A percentile compares a stretch with the other conserved stretches of the same genome.
Conservation (phyloP, 2,888 invertebrate species). For the Drosophila kambysellisi region DNA sequence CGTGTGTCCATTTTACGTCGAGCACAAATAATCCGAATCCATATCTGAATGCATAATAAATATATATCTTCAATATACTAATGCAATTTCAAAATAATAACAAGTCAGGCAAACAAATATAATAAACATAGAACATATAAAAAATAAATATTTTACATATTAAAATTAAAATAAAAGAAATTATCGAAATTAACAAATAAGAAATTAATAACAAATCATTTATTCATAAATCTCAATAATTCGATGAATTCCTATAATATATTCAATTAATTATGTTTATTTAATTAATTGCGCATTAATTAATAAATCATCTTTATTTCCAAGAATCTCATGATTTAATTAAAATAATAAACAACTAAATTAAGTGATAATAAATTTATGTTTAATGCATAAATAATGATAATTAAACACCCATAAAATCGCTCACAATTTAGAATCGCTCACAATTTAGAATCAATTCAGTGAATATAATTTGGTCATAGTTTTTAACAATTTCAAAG, state of each 20-base stretch:
- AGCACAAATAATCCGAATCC: slow-evolving; percentile 1
- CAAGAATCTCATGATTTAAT: neutral
- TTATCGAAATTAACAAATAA: neutral
- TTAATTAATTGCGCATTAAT: neutral
- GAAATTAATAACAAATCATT: neutral
- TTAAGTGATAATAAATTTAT: too few species aligned
- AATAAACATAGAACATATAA: neutral
- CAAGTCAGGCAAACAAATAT: too few species aligned
- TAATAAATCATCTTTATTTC: neutral
- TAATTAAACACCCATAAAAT: too few species aligned
- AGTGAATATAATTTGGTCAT: neutral
- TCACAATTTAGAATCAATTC: too few species aligned
- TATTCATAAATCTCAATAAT: neutral
- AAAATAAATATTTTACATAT: neutral
- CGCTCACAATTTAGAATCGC: too few species aligned
- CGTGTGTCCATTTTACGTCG: slow-evolving; percentile 46
- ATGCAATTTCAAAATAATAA: neutral
- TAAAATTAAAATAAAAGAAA: neutral
- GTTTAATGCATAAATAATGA: too few species aligned
- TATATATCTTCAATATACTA: neutral
- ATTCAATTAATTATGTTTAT: neutral
- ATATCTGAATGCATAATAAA: neutral
- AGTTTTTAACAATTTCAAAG: neutral
- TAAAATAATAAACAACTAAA: too few species aligned
- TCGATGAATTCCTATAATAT: neutral